Evolutionary conservation across 2,888 invertebrate genomes (phyloP), one percentile per base, ranked within the genome.

Genomic region (Dyspetes luteomarginatus): DNA sequence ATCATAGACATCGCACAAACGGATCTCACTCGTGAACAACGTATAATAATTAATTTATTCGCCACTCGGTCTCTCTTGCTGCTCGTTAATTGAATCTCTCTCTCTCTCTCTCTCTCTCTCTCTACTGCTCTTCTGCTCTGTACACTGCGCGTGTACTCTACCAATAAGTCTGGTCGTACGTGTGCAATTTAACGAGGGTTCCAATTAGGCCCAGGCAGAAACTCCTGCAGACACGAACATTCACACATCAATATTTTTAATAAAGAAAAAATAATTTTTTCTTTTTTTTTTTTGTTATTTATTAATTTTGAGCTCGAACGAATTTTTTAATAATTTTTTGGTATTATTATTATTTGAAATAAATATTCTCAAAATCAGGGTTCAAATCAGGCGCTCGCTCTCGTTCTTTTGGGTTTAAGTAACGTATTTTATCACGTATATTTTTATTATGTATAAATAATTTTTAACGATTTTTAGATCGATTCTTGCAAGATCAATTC

Each of bases 381-480:
- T 83, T 85, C 83, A 85, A 86, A 85, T 83, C 85, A 85, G 84
- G 84, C 77, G 72, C 68, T 78, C 67, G 62, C 69, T 43, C 84
- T 85, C 86, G 83, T 87, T 88, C 86, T 87, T 36, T 30, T n/a
- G 12, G 36, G 19, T 12, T 12, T 26, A 30, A 4, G 12, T 17
- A n/a, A 22, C 43, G n/a, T n/a, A n/a, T n/a, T n/a, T n/a, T n/a
- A n/a, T n/a, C n/a, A n/a, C n/a, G n/a, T n/a, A n/a, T n/a, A n/a
- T n/a, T n/a, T n/a, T n/a, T n/a, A n/a, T n/a, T n/a, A n/a, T n/a
- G n/a, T n/a, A n/a, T n/a, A n/a, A n/a, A n/a, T n/a, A n/a, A n/a
- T n/a, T n/a, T n/a, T n/a, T n/a, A n/a, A n/a, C n/a, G n/a, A n/a
- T n/a, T n/a, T n/a, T n/a, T n/a, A n/a, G n/a, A n/a, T n/a, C n/a